Percentiles rank a stretch among this genome's conserved stretches.
Conservation (phyloP, 2,797 vertebrate species). For the Octomys mimax region DNA sequence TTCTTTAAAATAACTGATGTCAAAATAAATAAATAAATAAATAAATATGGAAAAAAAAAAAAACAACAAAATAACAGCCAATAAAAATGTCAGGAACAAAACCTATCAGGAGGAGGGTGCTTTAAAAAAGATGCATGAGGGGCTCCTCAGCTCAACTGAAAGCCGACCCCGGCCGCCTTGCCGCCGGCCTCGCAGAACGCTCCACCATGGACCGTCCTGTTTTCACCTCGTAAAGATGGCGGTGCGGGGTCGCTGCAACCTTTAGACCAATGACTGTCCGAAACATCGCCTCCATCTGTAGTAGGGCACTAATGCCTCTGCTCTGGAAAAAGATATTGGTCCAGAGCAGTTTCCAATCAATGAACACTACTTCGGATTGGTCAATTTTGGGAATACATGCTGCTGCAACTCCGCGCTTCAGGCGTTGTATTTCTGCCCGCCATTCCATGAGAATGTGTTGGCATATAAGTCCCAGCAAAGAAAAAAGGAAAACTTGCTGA, state of each 20-base stretch:
- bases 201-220: constrained; percentile 89
- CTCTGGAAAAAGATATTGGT: constrained; percentile 94
- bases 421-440: constrained; percentile 98
- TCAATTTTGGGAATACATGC: constrained; percentile 97
- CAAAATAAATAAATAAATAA: too few relatives aligned
- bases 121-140: constrained; percentile 87
- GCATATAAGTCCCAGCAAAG: constrained; percentile 98
- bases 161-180: constrained; percentile 27
- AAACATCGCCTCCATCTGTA: constrained; percentile 99
- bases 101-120: constrained; percentile 91
- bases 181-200: constrained; percentile 80
- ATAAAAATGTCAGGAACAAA: constrained; percentile 91
- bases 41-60: too few relatives aligned
- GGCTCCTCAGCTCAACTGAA: constrained; percentile 65
- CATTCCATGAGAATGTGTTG: constrained; percentile 98
- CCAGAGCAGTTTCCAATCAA: constrained; percentile 94
- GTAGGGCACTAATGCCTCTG: constrained; percentile 97
- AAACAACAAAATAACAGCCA: constrained; percentile 88
- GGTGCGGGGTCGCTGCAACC: constrained; percentile 93
- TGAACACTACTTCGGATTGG: constrained; percentile 93
- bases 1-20: too few relatives aligned
- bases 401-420: constrained; percentile 99
- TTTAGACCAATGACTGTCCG: constrained; percentile 99
- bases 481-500: constrained; percentile 99
- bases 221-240: constrained; percentile 97